Evolutionary conservation across 23 tunicate genomes (phyloP).

Genomic region (Ciona savignyi): DNA sequence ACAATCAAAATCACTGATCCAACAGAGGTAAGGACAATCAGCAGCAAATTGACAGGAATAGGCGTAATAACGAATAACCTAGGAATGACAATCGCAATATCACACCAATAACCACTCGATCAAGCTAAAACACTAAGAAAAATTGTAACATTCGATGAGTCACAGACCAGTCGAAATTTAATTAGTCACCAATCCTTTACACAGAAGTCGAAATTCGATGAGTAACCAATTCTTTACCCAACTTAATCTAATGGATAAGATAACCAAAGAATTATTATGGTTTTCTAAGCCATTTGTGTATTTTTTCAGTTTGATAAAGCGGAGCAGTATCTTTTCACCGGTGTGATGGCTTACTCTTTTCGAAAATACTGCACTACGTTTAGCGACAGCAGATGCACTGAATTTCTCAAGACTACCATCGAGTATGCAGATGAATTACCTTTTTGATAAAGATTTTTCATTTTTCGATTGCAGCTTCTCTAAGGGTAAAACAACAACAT

Average conservation of each 20-base stretch:
- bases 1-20: constrained; percentile 34
- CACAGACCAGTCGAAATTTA: too few species aligned
- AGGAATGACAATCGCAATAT: too few species aligned
- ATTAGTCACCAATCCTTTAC: too few species aligned
- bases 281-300: not conserved
- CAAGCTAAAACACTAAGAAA: too few species aligned
- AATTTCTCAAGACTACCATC: not conserved
- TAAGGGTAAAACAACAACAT: not conserved
- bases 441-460: not conserved
- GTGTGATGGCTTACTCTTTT: constrained; percentile 58
- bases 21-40: constrained; percentile 8
- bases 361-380: constrained; percentile 41
- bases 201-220: too few species aligned
- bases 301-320: constrained; percentile 35
- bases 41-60: too few species aligned
- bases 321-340: constrained; percentile 54
- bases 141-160: too few species aligned
- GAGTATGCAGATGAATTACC: not conserved
- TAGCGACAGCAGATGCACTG: not conserved
- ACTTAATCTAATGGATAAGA: too few species aligned
- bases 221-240: too few species aligned
- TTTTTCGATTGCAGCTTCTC: not conserved
- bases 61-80: too few species aligned
- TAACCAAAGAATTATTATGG: too few species aligned
- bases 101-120: too few species aligned